Evolutionary conservation across 2,113 vertebrate species (phyloP).

Genomic region (Lepisosteus osseus): DNA sequence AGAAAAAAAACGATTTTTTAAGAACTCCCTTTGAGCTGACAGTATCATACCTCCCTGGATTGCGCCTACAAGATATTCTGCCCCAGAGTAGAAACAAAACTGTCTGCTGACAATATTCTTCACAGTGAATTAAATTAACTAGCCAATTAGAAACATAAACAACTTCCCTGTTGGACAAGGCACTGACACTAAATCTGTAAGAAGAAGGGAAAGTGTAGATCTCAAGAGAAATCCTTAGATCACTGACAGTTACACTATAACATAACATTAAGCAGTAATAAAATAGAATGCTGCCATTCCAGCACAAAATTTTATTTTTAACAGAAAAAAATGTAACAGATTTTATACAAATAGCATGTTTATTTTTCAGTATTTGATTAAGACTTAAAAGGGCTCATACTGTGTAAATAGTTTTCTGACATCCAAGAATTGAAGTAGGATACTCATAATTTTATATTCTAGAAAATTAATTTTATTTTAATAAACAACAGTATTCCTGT

Average conservation of each 20-base stretch:
- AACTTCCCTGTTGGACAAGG: constrained; percentile 34
- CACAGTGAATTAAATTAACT: constrained; percentile 37
- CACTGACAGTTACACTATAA: neutral
- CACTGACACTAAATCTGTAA: constrained; percentile 24
- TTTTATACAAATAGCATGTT: too few relatives aligned
- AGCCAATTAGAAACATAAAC: constrained; percentile 55
- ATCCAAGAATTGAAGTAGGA: too few relatives aligned
- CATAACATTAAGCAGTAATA: neutral
- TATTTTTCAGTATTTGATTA: too few relatives aligned
- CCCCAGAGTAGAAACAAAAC: constrained; percentile 30
- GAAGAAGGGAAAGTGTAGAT: neutral
- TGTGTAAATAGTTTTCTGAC: too few relatives aligned
- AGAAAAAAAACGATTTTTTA: neutral
- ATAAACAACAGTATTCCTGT: too few relatives aligned
- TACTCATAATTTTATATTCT: too few relatives aligned
- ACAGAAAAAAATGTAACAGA: neutral
- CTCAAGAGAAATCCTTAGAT: neutral
- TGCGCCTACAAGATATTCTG: neutral
- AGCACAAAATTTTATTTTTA: neutral
- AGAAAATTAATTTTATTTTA: too few relatives aligned
- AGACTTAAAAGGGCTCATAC: too few relatives aligned
- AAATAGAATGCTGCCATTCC: neutral
- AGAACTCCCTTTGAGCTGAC: constrained; percentile 5
- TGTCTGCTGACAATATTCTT: constrained; percentile 40
- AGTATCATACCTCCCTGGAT: constrained; percentile 5